phyloP scores from a whole-genome alignment of 2,113 vertebrate species.

The Lagopus muta region DNA sequence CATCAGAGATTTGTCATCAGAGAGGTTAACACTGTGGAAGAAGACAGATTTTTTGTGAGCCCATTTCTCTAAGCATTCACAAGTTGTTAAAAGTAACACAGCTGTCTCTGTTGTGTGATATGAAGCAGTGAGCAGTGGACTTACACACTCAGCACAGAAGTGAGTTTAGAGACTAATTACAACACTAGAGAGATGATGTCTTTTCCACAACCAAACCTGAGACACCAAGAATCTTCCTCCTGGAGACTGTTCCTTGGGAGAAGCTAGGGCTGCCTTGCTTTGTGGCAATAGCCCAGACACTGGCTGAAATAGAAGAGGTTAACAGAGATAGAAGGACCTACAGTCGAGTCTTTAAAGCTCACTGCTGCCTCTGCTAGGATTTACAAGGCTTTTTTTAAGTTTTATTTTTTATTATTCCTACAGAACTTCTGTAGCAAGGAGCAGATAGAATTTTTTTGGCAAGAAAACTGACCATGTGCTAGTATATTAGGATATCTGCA shows the following conservation, averaged over 20 bases:
- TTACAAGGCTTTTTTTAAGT: not conserved
- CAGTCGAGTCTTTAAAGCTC: not conserved
- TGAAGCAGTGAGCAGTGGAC: not conserved
- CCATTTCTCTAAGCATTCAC: not conserved
- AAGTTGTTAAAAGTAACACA: not conserved
- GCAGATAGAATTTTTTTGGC: not conserved
- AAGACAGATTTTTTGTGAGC: not conserved
- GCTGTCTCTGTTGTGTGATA: not conserved
- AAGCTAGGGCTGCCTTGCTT: not conserved
- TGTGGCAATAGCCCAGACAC: fast-evolving
- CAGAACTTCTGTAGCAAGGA: not conserved
- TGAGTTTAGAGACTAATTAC: not conserved
- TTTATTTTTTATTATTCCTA: fast-evolving
- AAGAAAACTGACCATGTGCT: not conserved
- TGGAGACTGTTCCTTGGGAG: not conserved
- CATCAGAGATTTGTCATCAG: not conserved
- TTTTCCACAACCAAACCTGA: not conserved
- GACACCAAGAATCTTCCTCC: not conserved
- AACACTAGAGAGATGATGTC: fast-evolving
- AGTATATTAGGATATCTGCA: not conserved
- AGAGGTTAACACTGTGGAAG: not conserved
- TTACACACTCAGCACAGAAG: not conserved
- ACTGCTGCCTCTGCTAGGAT: not conserved
- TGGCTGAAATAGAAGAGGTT: not conserved
- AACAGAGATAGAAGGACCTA: not conserved